Evolutionary conservation across 2,113 vertebrate species (phyloP), one percentile per base, ranked within the genome.

Genomic region (Oreochromis niloticus): DNA sequence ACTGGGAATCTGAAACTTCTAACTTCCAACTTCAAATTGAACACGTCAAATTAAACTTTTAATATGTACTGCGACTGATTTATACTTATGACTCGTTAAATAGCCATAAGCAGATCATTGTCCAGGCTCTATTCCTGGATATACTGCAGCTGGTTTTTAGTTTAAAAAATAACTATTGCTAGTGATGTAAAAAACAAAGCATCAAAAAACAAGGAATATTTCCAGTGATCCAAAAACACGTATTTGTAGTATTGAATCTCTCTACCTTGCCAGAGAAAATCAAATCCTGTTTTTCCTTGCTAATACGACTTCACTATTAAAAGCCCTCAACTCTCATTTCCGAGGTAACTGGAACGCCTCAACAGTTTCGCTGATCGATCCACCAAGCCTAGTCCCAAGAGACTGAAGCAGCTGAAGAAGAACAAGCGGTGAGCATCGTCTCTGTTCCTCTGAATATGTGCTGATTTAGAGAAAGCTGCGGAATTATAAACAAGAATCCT

Each of bases 321-420:
- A 9, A 68, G 4, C 41, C 2, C 1, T 30, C 1, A 6, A 17
- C 6, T 48, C 22, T 30, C 14, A 75, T 27, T 48, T 75, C 41
- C 68, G 68, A 75, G 41, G 22, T 17, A 75, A 17, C 68, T 3
- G 9, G 68, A 75, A 46, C 68, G 68, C 68, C 24, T 30, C 50
- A 48, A 52, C 66, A 83, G 66, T 27, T 27, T 13, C 14, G 9
- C 55, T n/a, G 56, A 94, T 96, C 87, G 78, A 94, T 94, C 9
- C 82, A 81, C 94, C 87, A 93, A 88, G 89, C 93, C 93, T 95
- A 86, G 91, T 91, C 90, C 78, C 93, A 9, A 30, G 90, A 95
- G 93, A 87, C 27, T 14, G 78, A 41, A 22, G 87, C 86, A 36
- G 59, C 9, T 63, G 57, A 82, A 41, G 16, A 89, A 79, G 83